Evolutionary conservation across 2,797 vertebrate species (phyloP), one percentile per base, ranked within the genome.

Genomic region (Sebastes variabilis): DNA sequence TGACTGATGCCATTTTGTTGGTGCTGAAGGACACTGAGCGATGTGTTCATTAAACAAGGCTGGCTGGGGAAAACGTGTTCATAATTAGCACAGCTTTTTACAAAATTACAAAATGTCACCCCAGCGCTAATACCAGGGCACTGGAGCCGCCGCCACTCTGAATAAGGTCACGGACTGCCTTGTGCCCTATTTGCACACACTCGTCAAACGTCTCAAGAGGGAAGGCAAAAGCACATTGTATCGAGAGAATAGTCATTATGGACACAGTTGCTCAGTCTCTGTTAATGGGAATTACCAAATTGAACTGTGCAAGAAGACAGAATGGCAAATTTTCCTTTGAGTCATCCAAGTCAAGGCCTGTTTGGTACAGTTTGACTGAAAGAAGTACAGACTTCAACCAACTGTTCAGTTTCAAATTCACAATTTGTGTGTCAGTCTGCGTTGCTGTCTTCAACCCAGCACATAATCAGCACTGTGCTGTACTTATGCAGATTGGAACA

Each of bases 71-170:
- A 74, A 82, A 75, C 38, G 66, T 78, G 70, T 79, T 79, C 84
- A 85, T 85, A 85, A 92, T 93, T 90, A 91, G 81, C 73, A 24
- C 27, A 29, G 77, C 80, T 90, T 88, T 90, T 90, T 67, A 70
- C 72, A 66, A 75, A 84, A 86, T 87, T 60, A 87, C 80, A 77
- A 90, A 87, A 88, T 84, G 73, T 86, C 73, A 79, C 65, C 56
- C 42, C 27, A 8, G 29, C 8, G 6, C 69, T 88, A 81, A 86
- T 75, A 70, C 32, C 70, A 64, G 68, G 75, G 77, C 75, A 72
- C 13, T 61, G 77, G 67, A 73, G 65, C 36, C 1, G 2, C 72
- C 22, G 66, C 36, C 62, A 25, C 60, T 83, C 72, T 64, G 79
- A 79, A 82, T 85, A 79, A 88, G 88, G 83, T 87, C 87, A 72